Base-by-base conservation (phyloP, 2,888 invertebrate genomes). In the Nomada fabriciana region DNA sequence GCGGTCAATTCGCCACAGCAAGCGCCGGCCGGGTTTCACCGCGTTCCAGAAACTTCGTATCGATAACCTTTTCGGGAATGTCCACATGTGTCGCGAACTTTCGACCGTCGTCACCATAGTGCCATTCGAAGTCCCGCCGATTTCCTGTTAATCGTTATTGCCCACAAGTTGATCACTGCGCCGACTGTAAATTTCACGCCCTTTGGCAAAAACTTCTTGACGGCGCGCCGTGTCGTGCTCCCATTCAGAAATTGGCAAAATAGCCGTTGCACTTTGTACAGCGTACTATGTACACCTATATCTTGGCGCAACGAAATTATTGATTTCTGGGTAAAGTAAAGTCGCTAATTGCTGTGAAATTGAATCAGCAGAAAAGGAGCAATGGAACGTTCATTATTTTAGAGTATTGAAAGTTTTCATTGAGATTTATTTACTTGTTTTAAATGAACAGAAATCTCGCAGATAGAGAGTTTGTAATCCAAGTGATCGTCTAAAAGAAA, bases 31-130 rank as follows among this genome's bases (percentile, higher is more conserved):
- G 80, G 85, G 82, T 82, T 85, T 80, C 67, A 5, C 57, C 61
- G 72, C 74, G 75, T 76, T 75, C 68, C 57, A 55, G 60, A 74
- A 82, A 84, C 76, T 80, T 84, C 79, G 82, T 82, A 76, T 75
- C 72, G 69, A 29, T 77, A 80, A 80, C 85, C 82, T 76, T 85
- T 80, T 70, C 74, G 71, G 43, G 61, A 57, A 55, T 43, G 53
- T 18, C 15, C 69, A 59, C 74, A 59, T 69, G 79, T 79, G 76
- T 70, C 69, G 72, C 42, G 42, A 83, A 83, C 61, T 84, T 83
- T 57, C 25, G n/a, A 18, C 42, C 23, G 43, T 55, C 69, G 50
- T 61, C 83, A 52, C 52, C 11, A 5, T 3, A 18, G 11, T 15
- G 47, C 50, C 67, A 65, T 53, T 72, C 74, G 25, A 72, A 55